Evolutionary conservation across 2,888 invertebrate species (phyloP), one percentile per base, ranked within the genome.

Genomic region (Harpalus rufipes): DNA sequence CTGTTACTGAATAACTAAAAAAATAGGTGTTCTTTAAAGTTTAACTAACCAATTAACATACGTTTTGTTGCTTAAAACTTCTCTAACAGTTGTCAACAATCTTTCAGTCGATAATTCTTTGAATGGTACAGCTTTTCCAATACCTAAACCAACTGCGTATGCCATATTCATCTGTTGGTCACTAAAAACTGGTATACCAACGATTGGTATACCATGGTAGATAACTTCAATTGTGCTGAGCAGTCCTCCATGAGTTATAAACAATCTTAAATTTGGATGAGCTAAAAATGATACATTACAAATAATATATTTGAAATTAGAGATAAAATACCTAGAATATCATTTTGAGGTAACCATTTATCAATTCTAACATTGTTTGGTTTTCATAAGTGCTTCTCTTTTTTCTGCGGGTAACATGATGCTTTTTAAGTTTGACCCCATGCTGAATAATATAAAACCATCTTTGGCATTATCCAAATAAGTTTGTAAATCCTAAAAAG

Each of bases 161-260:
- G 90, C 90, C 86, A 92, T 91, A 86, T 93, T 92, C 51, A 91
- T 89, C 84, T 90, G 89, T 87, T 93, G 93, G 85, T 93, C 93
- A 14, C 91, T 91, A 58, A 91, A 90, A 59, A 93, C 89, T 68
- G 93, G 93, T 86, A 93, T 90, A 58, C 92, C 92, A 84, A 93
- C 88, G 68, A 93, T 89, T 6, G 93, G 92, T 79, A 91, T 92
- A n/a, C 90, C 91, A 65, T 91, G 91, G 84, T 91, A 90, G n/a
- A 93, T 90, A 0, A 93, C 91, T 88, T 94, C 94, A 86, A 92
- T 92, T 18, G 92, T 90, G 86, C 93, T 93, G 87, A 93, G 91
- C 61, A 93, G 90, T 0, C 94, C 94, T 25, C 93, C 94, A 87
- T 94, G 93, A 8, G 93, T 93, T 84, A 94, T 92, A 87, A 94